Base-by-base conservation (phyloP, 2,113 vertebrate genomes). In the Coptodon bakossiorum region DNA sequence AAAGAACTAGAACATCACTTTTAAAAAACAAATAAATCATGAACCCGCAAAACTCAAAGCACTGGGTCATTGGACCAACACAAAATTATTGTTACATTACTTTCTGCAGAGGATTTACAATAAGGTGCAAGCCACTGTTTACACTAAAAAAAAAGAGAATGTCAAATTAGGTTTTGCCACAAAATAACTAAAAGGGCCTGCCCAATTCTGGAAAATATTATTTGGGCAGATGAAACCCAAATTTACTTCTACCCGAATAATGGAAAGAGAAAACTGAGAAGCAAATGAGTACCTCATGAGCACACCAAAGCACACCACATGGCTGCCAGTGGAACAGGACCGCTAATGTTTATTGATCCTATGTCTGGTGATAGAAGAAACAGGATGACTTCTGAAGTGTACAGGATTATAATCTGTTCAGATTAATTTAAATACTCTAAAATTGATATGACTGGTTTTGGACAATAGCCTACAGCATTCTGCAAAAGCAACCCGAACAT, bases 31-130 rank as follows among this genome's bases (percentile, higher is more conserved):
- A 63, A 61, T 61, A 11, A 61, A 63, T 36, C 6, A 11, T 36
- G 0, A 0, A n/a, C 2, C 59, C 17, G 7, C 59, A 63, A 36
- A 36, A 36, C 31, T 63, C 2, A 63, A 0, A 63, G 36, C 59
- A 36, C 29, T 36, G 16, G n/a, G n/a, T n/a, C n/a, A n/a, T n/a
- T n/a, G n/a, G n/a, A n/a, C 31, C 17, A 36, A 31, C 16, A 36
- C 59, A 63, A 63, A 19, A 19, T 36, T 17, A 11, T 2, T 34
- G 59, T 63, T 11, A 36, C 6, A 36, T 63, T 2, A 34, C 59
- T 63, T 63, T 63, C 59, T 63, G 59, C 29, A 63, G 29, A 63
- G 29, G 59, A 34, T 36, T 63, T 63, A 11, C 9, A 36, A 36
- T 36, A 63, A 63, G 6, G 29, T 3, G 16, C 0, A 36, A 63